Evolutionary conservation across 2,888 invertebrate genomes (phyloP), one percentile per base, ranked within the genome.

Genomic region (Lagria hirta): DNA sequence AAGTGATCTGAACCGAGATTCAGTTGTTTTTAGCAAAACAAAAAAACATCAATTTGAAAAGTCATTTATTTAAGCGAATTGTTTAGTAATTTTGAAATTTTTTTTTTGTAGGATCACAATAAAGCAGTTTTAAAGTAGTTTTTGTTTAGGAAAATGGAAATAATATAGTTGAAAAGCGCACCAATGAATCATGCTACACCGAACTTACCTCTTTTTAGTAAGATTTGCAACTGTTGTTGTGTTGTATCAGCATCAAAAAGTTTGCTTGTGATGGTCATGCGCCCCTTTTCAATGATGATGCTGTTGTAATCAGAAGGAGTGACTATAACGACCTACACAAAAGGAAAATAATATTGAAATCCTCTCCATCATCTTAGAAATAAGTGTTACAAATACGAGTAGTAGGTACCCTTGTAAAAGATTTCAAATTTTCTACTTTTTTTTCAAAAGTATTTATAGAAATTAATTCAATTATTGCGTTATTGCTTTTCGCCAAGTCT

Each of bases 261-360:
- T 59, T 55, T 54, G 54, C 52, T 51, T 46, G 51, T 41, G 51
- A 28, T 43, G 55, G 45, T 51, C 57, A 59, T 59, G 59, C 59
- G 57, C 57, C 43, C 35, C 49, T 51, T 48, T 49, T 52, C 21
- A 23, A 46, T 49, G 28, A 48, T 52, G 54, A 54, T n/a, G n/a
- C n/a, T n/a, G n/a, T n/a, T n/a, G 55, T 54, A 57, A 57, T 59
- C 57, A 57, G 54, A 49, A 57, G 54, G 58, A 59, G 57, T 56
- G 54, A 54, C 54, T 53, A 53, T 54, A 50, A 55, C 56, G 43
- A 49, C 58, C 56, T 51, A 56, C 56, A 58, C 43, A 26, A 32
- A 29, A 40, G 32, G 32, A 40, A 15, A 27, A 15, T 41, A 23
- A 27, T 33, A 27, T 33, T 10, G n/a, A n/a, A 24, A 32, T 33